Evolutionary conservation across 2,113 vertebrate species (phyloP).

Genomic region (Anthoscopus minutus): DNA sequence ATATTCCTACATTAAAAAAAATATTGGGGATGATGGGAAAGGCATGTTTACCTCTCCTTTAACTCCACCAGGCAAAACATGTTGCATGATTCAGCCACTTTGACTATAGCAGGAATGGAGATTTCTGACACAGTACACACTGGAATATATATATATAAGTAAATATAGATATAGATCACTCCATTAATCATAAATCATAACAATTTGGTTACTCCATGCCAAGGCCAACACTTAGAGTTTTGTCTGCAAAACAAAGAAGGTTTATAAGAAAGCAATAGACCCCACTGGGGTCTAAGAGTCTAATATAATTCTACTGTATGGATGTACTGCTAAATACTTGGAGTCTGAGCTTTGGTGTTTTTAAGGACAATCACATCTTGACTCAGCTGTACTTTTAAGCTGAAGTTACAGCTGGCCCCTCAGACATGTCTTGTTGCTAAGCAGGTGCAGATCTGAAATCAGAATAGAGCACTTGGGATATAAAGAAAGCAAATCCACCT

Average conservation of each 20-base stretch:
- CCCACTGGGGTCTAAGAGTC: neutral
- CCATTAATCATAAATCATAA: neutral
- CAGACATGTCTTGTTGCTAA: slow-evolving; percentile 34
- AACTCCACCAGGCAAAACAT: neutral
- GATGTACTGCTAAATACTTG: neutral
- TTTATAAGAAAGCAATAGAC: neutral
- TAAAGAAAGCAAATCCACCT: slow-evolving; percentile 60
- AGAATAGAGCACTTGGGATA: slow-evolving; percentile 28
- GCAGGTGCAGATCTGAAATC: slow-evolving; percentile 51
- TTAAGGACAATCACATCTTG: neutral
- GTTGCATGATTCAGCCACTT: neutral
- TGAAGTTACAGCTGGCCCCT: neutral
- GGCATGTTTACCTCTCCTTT: neutral
- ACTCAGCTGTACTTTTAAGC: neutral
- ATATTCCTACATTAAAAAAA: neutral
- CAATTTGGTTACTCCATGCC: neutral
- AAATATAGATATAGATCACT: neutral
- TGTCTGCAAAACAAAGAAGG: neutral
- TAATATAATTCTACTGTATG: neutral
- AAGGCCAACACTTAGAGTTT: neutral
- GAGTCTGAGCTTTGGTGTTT: neutral
- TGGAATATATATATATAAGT: neutral
- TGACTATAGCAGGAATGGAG: neutral
- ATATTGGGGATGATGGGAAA: neutral
- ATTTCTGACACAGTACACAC: neutral